phyloP scores from a whole-genome alignment of 2,888 invertebrate genomes.

The Dynastes maya region DNA sequence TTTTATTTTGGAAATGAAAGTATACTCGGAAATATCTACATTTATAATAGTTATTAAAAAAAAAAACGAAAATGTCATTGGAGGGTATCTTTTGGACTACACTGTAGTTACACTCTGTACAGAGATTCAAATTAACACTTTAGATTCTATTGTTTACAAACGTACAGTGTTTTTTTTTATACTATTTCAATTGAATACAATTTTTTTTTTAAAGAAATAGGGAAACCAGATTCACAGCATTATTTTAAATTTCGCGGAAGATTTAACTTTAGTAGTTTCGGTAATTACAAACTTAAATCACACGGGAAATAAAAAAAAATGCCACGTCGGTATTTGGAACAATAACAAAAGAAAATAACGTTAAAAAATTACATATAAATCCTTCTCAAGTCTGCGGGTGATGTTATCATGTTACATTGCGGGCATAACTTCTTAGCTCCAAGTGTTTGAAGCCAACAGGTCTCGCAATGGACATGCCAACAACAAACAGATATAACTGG shows the following conservation, averaged over 20 bases:
- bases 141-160: not conserved
- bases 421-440: conserved; percentile 95
- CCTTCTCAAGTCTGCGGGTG: conserved; percentile 86
- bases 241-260: too few relatives aligned
- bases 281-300: too few relatives aligned
- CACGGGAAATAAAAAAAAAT: too few relatives aligned
- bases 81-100: not conserved
- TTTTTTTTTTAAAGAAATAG: not conserved
- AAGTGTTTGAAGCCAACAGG: conserved; percentile 81
- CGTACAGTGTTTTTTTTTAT: not conserved
- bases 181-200: not conserved
- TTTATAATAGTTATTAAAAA: not conserved
- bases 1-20: not conserved
- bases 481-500: conserved; percentile 95
- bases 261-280: too few relatives aligned
- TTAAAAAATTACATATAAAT: conserved; percentile 83
- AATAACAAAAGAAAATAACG: not conserved
- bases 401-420: conserved; percentile 94
- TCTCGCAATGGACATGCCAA: conserved; percentile 97
- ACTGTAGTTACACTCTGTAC: not conserved
- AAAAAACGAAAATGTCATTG: not conserved
- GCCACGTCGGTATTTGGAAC: not conserved
- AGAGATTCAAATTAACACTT: not conserved
- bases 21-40: not conserved
- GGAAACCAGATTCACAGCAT: too few relatives aligned